Base-by-base conservation (phyloP, 1,140 invertebrate species). In the Drosophila virilis region DNA sequence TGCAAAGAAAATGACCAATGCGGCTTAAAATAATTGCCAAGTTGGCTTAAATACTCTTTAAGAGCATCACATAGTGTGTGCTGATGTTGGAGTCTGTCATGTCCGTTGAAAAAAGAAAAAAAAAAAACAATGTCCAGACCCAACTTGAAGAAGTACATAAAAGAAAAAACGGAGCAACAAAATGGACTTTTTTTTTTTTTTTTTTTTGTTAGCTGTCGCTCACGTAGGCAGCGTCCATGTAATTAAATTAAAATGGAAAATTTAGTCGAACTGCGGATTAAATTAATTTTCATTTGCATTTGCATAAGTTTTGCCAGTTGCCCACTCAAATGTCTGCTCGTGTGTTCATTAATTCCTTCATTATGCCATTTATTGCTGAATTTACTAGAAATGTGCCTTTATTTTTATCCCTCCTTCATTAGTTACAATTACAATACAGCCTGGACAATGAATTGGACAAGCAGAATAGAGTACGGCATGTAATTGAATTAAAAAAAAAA, bases 241-340 rank as follows among this genome's bases (percentile, higher is more conserved):
- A 91, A 91, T 91, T 91, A 91, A 91, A 91, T 91, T 91, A 91
- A 91, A 90, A 91, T 89, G 85, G 89, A 86, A 91, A 91, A 91
- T 91, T 80, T 91, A 82, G 81, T 91, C 83, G 77, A 83, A 89
- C 77, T 84, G 79, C 48, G 89, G 89, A 91, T 91, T 91, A 91
- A 91, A 91, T 91, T 91, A 91, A 91, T 91, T 91, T 91, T 91
- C 81, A 91, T 91, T 91, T 91, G 86, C 81, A 84, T 84, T 84
- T 84, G 83, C 88, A 91, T 91, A 91, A 91, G 88, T 88, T 88
- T 43, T 52, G 70, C 65, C 33, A 75, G 45, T 60, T 37, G 52
- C 70, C 13, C 32, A 38, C 17, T 55, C 48, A n/a, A 22, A 33
- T 55, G 32, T 37, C 40, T 50, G 32, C 58, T 69, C 43, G 60